phyloP scores from a whole-genome alignment of 1,140 invertebrate species.

The Listronotus bonariensis region DNA sequence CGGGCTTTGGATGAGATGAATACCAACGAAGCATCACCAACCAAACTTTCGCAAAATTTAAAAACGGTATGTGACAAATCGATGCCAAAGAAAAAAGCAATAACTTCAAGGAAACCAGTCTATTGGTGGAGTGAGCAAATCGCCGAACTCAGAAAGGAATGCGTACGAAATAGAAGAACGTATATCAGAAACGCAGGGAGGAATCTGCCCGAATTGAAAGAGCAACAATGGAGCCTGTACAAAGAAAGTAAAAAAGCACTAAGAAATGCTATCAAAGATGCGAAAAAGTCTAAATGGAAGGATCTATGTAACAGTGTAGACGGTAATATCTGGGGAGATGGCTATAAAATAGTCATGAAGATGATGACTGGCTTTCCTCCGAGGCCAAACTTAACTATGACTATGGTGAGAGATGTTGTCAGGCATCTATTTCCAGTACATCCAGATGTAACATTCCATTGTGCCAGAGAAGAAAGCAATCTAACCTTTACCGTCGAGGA shows the following conservation, averaged over 20 bases:
- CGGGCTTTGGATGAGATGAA: too few species aligned
- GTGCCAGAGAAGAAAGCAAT: background rate
- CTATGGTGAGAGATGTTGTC: background rate
- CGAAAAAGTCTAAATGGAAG: constrained; percentile 34
- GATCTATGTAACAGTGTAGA: constrained; percentile 33
- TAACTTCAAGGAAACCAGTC: too few species aligned
- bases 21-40: too few species aligned
- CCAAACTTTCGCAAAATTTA: too few species aligned
- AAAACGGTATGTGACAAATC: too few species aligned
- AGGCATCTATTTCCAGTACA: constrained; percentile 21
- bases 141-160: too few species aligned
- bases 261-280: constrained; percentile 23
- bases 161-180: too few species aligned
- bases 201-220: too few species aligned
- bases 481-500: constrained; percentile 12
- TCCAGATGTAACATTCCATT: background rate
- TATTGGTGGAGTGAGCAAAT: too few species aligned
- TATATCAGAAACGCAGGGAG: too few species aligned
- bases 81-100: too few species aligned
- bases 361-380: constrained; percentile 20
- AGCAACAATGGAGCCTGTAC: constrained; percentile 1
- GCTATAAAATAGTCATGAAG: constrained; percentile 41
- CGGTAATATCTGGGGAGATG: constrained; percentile 40
- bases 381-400: constrained; percentile 1
- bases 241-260: constrained; percentile 25